Evolutionary conservation across 2,797 vertebrate genomes (phyloP).

Genomic region (Rhinichthys osculus): DNA sequence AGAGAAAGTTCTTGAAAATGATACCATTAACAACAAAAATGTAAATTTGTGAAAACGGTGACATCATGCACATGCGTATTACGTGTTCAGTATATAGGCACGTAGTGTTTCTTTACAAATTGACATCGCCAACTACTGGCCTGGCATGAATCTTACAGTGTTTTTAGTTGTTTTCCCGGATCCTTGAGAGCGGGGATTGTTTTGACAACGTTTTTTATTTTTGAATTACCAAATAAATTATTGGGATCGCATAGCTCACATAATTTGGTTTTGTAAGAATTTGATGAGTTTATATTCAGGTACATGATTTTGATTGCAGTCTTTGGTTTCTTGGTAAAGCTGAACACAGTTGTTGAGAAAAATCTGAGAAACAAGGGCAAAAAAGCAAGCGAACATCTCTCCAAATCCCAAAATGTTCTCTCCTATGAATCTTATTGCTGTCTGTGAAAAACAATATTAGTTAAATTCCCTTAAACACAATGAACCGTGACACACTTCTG

Average conservation of each 20-base stretch:
- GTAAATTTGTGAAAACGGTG: background rate
- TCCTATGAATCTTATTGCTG: background rate
- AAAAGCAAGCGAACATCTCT: background rate
- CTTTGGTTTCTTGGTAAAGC: background rate
- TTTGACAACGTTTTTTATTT: background rate
- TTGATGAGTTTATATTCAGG: background rate
- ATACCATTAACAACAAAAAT: background rate
- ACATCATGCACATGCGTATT: background rate
- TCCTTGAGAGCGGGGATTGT: background rate
- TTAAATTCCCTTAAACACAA: conserved; percentile 7
- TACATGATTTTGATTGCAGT: background rate
- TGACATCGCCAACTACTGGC: background rate
- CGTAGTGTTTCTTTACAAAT: background rate
- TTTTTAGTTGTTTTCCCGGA: background rate
- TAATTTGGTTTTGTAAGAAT: background rate
- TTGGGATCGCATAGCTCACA: background rate
- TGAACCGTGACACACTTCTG: background rate
- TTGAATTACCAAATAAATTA: background rate
- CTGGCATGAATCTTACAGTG: background rate
- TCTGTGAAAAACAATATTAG: background rate
- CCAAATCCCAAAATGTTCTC: background rate
- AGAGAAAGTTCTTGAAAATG: too few species aligned
- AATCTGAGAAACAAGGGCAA: too few species aligned
- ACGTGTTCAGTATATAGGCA: background rate
- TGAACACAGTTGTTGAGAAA: background rate